These are phyloP conservation scores for Sylvilagus floridanus DNA, from an alignment of 2,797 vertebrate species.

Conservation along the genomic window DNA sequence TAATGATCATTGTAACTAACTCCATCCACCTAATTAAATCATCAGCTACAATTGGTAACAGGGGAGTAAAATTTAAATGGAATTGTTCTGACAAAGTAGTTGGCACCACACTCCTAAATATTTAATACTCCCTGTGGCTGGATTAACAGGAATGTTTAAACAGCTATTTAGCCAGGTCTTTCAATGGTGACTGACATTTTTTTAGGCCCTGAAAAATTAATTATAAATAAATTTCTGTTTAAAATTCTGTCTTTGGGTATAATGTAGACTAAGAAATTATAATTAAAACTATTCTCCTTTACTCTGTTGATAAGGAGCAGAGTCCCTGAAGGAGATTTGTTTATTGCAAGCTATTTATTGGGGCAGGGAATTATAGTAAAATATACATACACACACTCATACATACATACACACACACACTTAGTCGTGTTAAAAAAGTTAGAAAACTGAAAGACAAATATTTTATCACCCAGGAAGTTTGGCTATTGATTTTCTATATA, in stretches of 20 bases:
- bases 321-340: neutral
- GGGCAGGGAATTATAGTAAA: neutral
- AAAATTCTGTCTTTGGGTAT: slow-evolving; percentile 27
- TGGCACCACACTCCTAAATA: slow-evolving; percentile 74
- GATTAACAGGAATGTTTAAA: slow-evolving; percentile 66
- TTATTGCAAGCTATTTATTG: slow-evolving; percentile 44
- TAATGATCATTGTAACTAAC: slow-evolving; percentile 81
- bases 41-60: slow-evolving; percentile 76
- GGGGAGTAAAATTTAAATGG: slow-evolving; percentile 69
- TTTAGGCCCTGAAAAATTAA: slow-evolving; percentile 28
- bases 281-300: slow-evolving; percentile 46
- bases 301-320: neutral
- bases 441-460: neutral
- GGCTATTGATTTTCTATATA: neutral
- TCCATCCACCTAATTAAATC: slow-evolving; percentile 79
- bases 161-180: slow-evolving; percentile 68
- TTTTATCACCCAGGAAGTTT: neutral
- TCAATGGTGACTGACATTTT: slow-evolving; percentile 65
- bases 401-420: too few relatives aligned
- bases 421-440: neutral
- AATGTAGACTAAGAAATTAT: slow-evolving; percentile 43
- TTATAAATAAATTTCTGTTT: slow-evolving; percentile 59
- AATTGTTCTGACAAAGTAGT: slow-evolving; percentile 75
- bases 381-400: neutral
- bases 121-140: slow-evolving; percentile 69